Evolutionary conservation across 2,888 invertebrate genomes (phyloP).

Genomic region (Mythimna impura): DNA sequence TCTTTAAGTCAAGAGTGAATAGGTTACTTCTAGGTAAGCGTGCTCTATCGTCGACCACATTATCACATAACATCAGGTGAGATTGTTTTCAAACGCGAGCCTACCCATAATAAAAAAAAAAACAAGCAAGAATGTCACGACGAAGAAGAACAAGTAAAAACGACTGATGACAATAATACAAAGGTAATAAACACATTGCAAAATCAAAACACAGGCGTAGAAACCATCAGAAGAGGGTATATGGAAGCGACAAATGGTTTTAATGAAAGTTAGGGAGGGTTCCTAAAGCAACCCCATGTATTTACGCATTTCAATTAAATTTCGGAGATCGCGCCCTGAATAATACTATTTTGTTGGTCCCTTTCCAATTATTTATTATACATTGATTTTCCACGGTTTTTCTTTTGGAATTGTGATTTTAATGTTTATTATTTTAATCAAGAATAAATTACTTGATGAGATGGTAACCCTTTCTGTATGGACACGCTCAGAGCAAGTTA

Average conservation of each 20-base stretch:
- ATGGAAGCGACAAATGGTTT: slow-evolving; percentile 68
- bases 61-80: no score
- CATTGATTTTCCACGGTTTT: slow-evolving; percentile 24
- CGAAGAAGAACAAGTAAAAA: slow-evolving; percentile 24
- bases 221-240: slow-evolving; percentile 52
- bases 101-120: no score
- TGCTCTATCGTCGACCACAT: no score
- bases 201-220: slow-evolving; percentile 63
- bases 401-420: background rate
- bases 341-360: slow-evolving; percentile 51
- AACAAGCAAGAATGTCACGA: background rate
- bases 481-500: no score
- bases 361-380: slow-evolving; percentile 49
- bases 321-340: slow-evolving; percentile 57
- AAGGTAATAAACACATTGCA: slow-evolving; percentile 38
- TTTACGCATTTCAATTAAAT: slow-evolving; percentile 74
- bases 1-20: no score
- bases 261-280: slow-evolving; percentile 73
- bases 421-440: background rate
- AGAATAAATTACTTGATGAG: background rate
- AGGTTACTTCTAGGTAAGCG: no score
- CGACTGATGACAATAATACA: slow-evolving; percentile 55
- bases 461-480: no score
- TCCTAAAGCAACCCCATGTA: slow-evolving; percentile 66
- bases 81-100: no score